Evolutionary conservation across 2,797 vertebrate species (phyloP), one percentile per base, ranked within the genome.

Genomic region (Sternarchorhynchus goeldii): DNA sequence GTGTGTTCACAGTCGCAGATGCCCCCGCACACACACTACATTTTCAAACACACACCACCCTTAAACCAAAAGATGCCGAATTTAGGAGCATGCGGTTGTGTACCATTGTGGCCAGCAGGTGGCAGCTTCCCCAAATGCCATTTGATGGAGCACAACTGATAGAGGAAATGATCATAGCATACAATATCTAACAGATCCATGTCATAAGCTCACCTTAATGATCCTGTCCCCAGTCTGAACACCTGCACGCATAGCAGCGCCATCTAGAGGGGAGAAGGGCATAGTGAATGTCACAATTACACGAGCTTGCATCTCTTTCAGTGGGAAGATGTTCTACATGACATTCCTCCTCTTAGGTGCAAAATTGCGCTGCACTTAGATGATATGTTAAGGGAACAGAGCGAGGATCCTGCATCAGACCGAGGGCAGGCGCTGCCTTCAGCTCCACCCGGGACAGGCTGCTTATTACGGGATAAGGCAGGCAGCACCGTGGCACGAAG

Each of bases 141-240:
- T 53, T 76, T 77, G 71, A 6, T 18, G 10, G 41, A 58, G 12
- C 5, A 8, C 29, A 2, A n/a, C 20, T 79, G 60, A 36, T 78
- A 80, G 55, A 31, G 74, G 50, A 79, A 45, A 6, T 21, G 83
- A 87, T 85, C 88, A 91, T 87, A 88, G 91, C 85, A 25, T 25
- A 25, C 25, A 88, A 83, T 88, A 83, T 86, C 89, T 88, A 88
- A 41, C 8, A 18, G 6, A 56, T 77, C 86, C 82, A 20, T 71
- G 45, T 32, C 12, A 31, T 32, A 53, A 3, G 21, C 81, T 83
- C 69, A 94, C 93, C 91, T 94, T 94, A 72, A 93, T 96, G 91
- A 98, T 99, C 78, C 97, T 90, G 80, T 99, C 97, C 81, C 97
- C 97, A 63, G 95, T 97, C 89, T 98, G 97, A 73, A 99, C 97